Evolutionary conservation across 2,888 invertebrate genomes (phyloP).

Genomic region (Oligia fasciuncula): DNA sequence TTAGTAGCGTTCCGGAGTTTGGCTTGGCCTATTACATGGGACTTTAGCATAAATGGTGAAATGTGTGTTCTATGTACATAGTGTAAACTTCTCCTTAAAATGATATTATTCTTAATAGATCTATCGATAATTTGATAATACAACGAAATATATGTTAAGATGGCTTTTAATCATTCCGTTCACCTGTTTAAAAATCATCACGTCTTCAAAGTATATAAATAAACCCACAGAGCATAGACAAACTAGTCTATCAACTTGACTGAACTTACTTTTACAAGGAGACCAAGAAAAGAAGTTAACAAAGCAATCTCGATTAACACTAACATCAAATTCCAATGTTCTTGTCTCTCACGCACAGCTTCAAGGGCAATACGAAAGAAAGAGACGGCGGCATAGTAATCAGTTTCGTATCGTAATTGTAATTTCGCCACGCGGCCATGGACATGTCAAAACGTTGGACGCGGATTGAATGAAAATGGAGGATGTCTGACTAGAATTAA

Average conservation of each 20-base stretch:
- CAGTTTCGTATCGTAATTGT: conserved; percentile 59
- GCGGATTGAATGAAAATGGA: conserved; percentile 59
- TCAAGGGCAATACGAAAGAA: conserved; percentile 58
- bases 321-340: conserved; percentile 43
- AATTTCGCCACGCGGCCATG: conserved; percentile 68
- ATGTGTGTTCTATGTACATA: too few species aligned
- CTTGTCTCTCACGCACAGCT: conserved; percentile 47
- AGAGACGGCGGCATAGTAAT: conserved; percentile 56
- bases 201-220: not conserved
- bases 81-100: not conserved
- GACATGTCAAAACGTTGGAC: conserved; percentile 63
- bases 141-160: not conserved
- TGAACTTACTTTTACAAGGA: conserved; percentile 45
- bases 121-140: too few species aligned
- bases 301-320: conserved; percentile 47
- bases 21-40: too few species aligned
- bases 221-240: conserved; percentile 12
- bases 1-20: too few species aligned
- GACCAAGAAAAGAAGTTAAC: conserved; percentile 51
- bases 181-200: not conserved
- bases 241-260: conserved; percentile 12
- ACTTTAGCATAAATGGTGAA: too few species aligned
- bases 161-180: not conserved
- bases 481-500: conserved; percentile 61
- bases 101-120: not conserved